These are phyloP conservation scores for Minunthozetes semirufus DNA, from an alignment of 2,888 invertebrate species.

Conservation along the genomic window DNA sequence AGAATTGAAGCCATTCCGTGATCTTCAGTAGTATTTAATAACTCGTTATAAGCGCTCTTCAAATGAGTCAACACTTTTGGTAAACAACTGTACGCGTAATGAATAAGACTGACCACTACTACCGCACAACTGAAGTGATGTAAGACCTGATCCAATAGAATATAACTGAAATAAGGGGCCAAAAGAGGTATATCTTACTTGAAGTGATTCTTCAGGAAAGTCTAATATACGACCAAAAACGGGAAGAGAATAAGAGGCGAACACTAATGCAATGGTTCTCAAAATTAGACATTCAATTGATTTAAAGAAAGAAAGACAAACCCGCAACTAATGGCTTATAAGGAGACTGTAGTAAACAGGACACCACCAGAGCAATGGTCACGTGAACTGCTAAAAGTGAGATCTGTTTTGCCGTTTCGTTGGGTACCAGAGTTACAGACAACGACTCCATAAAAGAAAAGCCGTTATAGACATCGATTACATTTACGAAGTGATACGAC, in stretches of 20 bases:
- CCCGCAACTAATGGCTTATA: conserved; percentile 46
- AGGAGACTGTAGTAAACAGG: conserved; percentile 49
- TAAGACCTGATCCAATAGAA: conserved; percentile 45
- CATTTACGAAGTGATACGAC: conserved; percentile 50
- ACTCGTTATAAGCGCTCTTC: conserved; percentile 44
- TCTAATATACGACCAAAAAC: conserved; percentile 51
- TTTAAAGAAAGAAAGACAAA: background rate
- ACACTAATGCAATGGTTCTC: conserved; percentile 39
- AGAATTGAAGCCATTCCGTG: conserved; percentile 47
- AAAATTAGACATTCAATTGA: background rate
- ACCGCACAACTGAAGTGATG: conserved; percentile 51
- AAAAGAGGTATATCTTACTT: background rate
- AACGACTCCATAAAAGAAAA: conserved; percentile 42
- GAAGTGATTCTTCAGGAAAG: conserved; percentile 48
- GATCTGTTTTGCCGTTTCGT: conserved; percentile 45
- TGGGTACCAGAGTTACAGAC: conserved; percentile 44
- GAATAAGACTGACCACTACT: conserved; percentile 48
- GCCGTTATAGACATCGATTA: conserved; percentile 44
- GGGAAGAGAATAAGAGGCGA: conserved; percentile 52
- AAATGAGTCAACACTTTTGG: conserved; percentile 48
- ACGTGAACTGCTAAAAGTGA: conserved; percentile 48
- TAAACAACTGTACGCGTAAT: conserved; percentile 49
- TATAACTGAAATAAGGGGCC: background rate
- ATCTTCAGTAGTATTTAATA: conserved; percentile 45
- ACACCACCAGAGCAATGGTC: conserved; percentile 47